A percentile compares a stretch with the other conserved stretches of the same genome.
Evolutionary conservation across 2,888 invertebrate species (phyloP).

Genomic region (Odontocolon sp.): DNA sequence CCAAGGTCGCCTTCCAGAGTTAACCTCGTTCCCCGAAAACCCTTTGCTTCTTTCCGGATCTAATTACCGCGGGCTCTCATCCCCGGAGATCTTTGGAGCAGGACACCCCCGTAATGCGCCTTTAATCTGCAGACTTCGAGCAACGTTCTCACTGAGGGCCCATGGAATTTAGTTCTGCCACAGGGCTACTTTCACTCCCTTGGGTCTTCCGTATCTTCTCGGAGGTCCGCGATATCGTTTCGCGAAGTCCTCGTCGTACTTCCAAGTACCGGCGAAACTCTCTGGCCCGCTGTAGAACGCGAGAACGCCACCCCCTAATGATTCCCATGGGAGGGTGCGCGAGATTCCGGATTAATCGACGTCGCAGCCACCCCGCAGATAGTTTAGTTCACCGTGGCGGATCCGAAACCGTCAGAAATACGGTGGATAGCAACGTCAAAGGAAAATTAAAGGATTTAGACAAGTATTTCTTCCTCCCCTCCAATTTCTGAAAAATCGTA

Average conservation of each 20-base stretch:
- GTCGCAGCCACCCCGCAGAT: constrained; percentile 59
- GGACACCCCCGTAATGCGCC: constrained; percentile 76
- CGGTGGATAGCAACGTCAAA: constrained; percentile 24
- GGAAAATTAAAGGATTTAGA: not conserved
- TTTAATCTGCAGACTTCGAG: constrained; percentile 73
- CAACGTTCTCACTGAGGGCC: not conserved
- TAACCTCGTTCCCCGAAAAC: constrained; percentile 77
- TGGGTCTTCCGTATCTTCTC: constrained; percentile 47
- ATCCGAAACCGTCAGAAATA: constrained; percentile 14
- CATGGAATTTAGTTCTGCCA: constrained; percentile 5
- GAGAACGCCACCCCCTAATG: constrained; percentile 68
- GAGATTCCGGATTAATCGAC: constrained; percentile 76
- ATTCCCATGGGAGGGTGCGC: constrained; percentile 75
- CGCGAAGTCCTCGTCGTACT: constrained; percentile 68
- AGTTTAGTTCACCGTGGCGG: constrained; percentile 66
- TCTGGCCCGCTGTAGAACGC: constrained; percentile 31
- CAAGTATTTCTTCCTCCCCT: constrained; percentile 1
- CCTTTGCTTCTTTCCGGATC: constrained; percentile 80
- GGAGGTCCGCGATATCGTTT: constrained; percentile 61
- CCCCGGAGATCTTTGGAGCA: constrained; percentile 70
- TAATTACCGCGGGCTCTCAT: constrained; percentile 72
- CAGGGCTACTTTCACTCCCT: constrained; percentile 38
- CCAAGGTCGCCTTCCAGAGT: constrained; percentile 72
- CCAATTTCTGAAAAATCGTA: not conserved
- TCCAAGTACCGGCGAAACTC: constrained; percentile 62